Evolutionary conservation across 1,140 invertebrate genomes (phyloP), one percentile per base, ranked within the genome.

Genomic region (Aleiodes sp.): DNA sequence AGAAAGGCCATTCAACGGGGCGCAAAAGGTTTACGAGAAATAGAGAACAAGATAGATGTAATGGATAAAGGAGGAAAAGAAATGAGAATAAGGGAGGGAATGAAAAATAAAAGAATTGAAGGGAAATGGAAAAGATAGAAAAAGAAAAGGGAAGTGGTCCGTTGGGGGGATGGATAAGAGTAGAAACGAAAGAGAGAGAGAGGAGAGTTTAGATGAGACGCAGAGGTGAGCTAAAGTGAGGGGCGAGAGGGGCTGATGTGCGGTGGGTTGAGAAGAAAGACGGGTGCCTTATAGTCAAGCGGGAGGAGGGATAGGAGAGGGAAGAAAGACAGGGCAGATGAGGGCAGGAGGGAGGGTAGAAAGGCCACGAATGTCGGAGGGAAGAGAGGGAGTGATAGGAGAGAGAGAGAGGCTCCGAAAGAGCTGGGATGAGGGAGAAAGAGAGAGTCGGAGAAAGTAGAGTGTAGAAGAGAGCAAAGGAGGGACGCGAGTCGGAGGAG

Each of bases 401-500:
- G 62, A 72, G 56, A 56, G 65, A 28, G 72, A 35, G 19, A 65
- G 65, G 67, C 65, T 37, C 43, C 37, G 26, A 21, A 60, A 12
- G 10, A 43, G 41, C 56, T 41, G 68, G 28, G 65, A 60, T 33
- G 65, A 29, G 60, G 24, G 70, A 39, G 37, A n/a, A 41, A 62
- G 61, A 71, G 70, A 24, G 56, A 59, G 65, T 14, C 10, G 33
- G 56, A 31, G 41, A 41, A 37, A 39, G 63, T 39, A 26, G 63
- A 35, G 61, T n/a, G 70, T 60, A 57, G 68, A 63, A 70, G 64
- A 21, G 59, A 21, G 76, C 76, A 74, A 74, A 75, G 75, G 75
- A 77, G 77, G 74, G 81, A 80, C 28, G 78, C 73, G 80, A 83
- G 82, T 82, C 77, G 78, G 83, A 83, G 82, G 82, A 84, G 82